These are phyloP conservation scores for Empidonax alnorum DNA, from an alignment of 2,113 vertebrate genomes.

Conservation along the genomic window DNA sequence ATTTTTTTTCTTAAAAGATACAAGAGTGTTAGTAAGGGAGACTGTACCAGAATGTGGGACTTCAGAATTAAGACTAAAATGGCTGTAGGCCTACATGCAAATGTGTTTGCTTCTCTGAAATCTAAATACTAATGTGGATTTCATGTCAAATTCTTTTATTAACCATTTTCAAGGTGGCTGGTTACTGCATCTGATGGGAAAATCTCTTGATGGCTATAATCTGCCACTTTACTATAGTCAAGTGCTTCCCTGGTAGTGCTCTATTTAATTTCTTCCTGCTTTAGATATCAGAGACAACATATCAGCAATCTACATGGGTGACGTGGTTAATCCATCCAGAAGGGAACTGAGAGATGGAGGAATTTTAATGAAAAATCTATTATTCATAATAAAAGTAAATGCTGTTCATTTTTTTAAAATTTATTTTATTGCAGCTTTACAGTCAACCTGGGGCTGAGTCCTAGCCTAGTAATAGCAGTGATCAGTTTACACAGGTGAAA, in stretches of 20 bases:
- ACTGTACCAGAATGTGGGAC: background rate
- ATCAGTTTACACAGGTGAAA: background rate
- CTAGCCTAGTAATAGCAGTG: background rate
- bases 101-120: background rate
- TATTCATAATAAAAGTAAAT: slow-evolving; percentile 11
- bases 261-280: background rate
- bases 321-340: background rate
- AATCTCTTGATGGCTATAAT: background rate
- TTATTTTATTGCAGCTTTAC: background rate
- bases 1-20: background rate
- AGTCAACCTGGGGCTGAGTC: background rate
- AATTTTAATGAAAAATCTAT: slow-evolving; percentile 27
- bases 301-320: background rate
- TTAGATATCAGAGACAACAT: background rate
- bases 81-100: background rate
- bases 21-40: background rate
- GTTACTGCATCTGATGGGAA: background rate
- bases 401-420: background rate
- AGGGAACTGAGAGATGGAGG: background rate
- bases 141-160: slow-evolving; percentile 18
- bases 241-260: background rate
- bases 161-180: background rate
- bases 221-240: background rate
- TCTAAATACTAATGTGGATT: background rate
- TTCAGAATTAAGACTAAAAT: slow-evolving; percentile 3